phyloP scores from a whole-genome alignment of 1,140 invertebrate genomes.

The Antheraea mylitta region DNA sequence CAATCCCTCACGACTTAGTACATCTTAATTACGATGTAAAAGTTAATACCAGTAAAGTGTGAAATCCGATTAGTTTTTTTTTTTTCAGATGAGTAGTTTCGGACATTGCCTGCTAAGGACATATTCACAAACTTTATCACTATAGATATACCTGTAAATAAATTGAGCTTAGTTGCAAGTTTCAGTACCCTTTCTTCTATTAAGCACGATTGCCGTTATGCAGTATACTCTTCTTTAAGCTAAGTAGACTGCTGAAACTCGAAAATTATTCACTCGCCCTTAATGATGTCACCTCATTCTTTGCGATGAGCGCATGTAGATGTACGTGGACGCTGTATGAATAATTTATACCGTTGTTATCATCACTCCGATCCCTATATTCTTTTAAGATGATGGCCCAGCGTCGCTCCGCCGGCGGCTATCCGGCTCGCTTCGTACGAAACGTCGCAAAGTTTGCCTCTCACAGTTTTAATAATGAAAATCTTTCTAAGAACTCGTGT shows the following conservation, averaged over 20 bases:
- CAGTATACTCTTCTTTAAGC: too few species aligned
- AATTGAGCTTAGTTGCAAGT: too few species aligned
- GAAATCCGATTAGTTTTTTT: too few species aligned
- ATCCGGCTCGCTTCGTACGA: constrained; percentile 13
- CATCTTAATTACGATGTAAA: too few species aligned
- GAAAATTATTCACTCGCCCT: background rate
- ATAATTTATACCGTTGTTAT: constrained; percentile 63
- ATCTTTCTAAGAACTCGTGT: background rate
- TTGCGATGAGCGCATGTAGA: constrained; percentile 26
- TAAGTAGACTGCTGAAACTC: background rate
- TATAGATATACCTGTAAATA: too few species aligned
- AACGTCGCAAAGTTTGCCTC: background rate
- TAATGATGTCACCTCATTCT: background rate
- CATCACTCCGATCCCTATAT: constrained; percentile 11
- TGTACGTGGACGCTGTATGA: constrained; percentile 35
- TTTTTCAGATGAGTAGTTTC: too few species aligned
- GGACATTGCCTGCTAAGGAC: too few species aligned
- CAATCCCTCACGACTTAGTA: too few species aligned
- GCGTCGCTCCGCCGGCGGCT: constrained; percentile 36
- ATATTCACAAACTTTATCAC: too few species aligned
- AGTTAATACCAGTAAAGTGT: too few species aligned
- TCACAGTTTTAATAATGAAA: background rate
- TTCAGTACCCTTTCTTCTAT: too few species aligned
- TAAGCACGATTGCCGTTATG: too few species aligned
- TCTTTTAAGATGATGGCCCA: background rate